Evolutionary conservation across 2,797 vertebrate species (phyloP).

Genomic region (Gila robusta): DNA sequence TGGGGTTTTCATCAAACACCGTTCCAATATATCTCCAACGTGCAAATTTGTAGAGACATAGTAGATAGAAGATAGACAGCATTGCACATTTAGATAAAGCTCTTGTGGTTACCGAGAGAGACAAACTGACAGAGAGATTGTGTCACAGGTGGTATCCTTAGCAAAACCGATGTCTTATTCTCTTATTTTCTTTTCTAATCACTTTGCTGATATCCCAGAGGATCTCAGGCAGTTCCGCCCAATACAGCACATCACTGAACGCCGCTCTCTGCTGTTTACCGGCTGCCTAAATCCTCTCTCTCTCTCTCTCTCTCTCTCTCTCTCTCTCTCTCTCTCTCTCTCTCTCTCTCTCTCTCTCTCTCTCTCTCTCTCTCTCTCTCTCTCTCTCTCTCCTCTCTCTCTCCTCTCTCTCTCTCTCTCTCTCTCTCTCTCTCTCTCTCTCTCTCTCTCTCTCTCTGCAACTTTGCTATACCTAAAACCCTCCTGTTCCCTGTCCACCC

Average conservation of each 20-base stretch:
- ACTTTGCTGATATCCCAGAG: constrained; percentile 50
- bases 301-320: constrained; percentile 57
- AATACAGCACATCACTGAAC: constrained; percentile 36
- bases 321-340: constrained; percentile 62
- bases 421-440: constrained; percentile 62
- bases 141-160: constrained; percentile 46
- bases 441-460: constrained; percentile 46
- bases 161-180: constrained; percentile 50
- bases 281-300: constrained; percentile 55
- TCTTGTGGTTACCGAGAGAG: constrained; percentile 16
- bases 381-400: constrained; percentile 59
- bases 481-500: constrained; percentile 23
- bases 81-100: constrained; percentile 33
- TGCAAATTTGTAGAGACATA: constrained; percentile 41
- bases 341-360: constrained; percentile 61
- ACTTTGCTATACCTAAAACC: constrained; percentile 13
- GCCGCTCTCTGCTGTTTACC: constrained; percentile 28
- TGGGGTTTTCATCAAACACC: constrained; percentile 13
- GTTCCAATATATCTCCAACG: constrained; percentile 35
- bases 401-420: constrained; percentile 59
- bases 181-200: constrained; percentile 51
- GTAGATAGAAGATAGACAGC: constrained; percentile 24
- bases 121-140: constrained; percentile 25
- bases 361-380: constrained; percentile 58
- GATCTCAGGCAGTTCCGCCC: constrained; percentile 32